Base-by-base conservation (phyloP, 2,888 invertebrate genomes). In the Cyaniris semiargus region DNA sequence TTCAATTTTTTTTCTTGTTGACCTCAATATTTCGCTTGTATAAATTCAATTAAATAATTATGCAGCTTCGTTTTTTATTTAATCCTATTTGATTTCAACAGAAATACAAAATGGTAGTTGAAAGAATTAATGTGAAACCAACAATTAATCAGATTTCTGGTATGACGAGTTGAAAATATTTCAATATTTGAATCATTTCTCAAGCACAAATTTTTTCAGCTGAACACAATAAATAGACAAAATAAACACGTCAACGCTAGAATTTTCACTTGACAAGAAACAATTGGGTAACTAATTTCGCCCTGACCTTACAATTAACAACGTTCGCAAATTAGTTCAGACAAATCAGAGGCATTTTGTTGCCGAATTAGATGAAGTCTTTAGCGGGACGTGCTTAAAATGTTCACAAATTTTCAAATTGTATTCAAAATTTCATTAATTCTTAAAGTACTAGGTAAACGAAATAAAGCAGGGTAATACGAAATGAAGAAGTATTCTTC, bases 261-360 rank as follows among this genome's bases (percentile, higher is more conserved):
- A 71, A 71, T 38, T 71, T 71, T 3, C n/a, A 8, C 71, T 38
- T n/a, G 71, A 38, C 71, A 72, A 23, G 44, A 72, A 72, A 72
- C 48, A 72, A 72, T 72, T 44, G 72, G 5, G 38, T 48, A 72
- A 72, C 72, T 48, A 72, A 72, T 72, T 72, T 72, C 5, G 48
- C 48, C 2, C 21, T 72, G 21, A 44, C 72, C 44, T 72, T 23
- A 44, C 44, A 72, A 72, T 72, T 72, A 72, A 44, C 44, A 72
- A 23, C 44, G 48, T 15, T 72, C 48, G 72, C 44, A 44, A 72
- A 72, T 72, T 72, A 44, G 72, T 72, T 72, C 27, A 23, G 72
- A 72, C 72, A 72, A 72, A 72, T 72, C 48, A 72, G 38, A 13
- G 72, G 44, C 72, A 44, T 44, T 72, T 72, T 72, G 72, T 48